Evolutionary conservation across 1,140 invertebrate genomes (phyloP).

Genomic region (Gonioctena quinquepunctata): DNA sequence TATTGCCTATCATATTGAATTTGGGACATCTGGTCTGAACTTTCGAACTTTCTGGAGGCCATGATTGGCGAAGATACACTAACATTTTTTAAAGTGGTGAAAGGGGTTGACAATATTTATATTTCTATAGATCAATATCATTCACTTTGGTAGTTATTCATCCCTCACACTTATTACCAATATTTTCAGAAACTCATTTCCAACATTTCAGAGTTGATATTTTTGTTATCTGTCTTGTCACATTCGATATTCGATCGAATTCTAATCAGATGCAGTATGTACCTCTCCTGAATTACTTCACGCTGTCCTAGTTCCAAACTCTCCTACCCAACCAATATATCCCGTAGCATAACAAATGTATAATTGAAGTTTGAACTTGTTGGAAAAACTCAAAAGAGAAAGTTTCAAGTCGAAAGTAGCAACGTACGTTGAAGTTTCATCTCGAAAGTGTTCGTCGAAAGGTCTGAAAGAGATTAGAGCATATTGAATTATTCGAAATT

Average conservation of each 20-base stretch:
- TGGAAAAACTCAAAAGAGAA: background rate
- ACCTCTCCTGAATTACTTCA: background rate
- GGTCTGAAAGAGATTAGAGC: background rate
- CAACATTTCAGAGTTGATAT: no score
- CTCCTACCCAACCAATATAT: background rate
- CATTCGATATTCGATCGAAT: background rate
- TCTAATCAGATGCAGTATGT: background rate
- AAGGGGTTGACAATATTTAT: no score
- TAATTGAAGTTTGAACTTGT: background rate
- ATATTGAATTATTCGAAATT: constrained; percentile 9
- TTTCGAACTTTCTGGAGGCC: no score
- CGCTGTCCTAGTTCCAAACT: background rate
- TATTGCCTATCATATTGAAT: no score
- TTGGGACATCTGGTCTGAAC: no score
- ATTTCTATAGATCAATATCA: no score
- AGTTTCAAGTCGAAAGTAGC: background rate
- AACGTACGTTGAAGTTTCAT: background rate
- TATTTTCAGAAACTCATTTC: no score
- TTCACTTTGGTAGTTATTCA: no score
- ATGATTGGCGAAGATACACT: no score
- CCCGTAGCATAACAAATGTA: background rate
- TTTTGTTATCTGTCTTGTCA: no score
- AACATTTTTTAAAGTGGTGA: no score
- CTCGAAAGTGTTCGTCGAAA: background rate
- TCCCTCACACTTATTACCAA: no score